Conservation (phyloP, 2,888 invertebrate genomes). For the Leistus spinibarbis region DNA sequence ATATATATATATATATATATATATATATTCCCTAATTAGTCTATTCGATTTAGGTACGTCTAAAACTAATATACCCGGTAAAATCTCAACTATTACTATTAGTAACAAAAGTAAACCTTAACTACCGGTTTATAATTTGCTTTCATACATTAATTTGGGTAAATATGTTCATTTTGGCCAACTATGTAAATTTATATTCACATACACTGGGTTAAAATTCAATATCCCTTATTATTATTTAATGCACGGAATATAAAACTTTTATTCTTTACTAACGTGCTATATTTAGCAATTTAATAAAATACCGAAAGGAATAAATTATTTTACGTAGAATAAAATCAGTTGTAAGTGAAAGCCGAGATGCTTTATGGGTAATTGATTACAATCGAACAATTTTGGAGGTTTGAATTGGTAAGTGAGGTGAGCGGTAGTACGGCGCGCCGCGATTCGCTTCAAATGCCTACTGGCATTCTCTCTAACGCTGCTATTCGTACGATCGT, state of each 20-base stretch:
- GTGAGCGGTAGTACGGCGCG: background rate
- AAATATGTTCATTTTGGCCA: no score
- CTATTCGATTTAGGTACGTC: no score
- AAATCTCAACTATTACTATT: no score
- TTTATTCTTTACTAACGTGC: background rate
- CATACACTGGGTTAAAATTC: no score
- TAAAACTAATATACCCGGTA: no score
- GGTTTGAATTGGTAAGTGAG: background rate
- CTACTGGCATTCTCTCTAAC: constrained; percentile 3
- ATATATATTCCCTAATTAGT: no score
- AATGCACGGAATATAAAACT: background rate
- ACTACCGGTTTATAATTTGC: no score
- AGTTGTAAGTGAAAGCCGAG: constrained; percentile 30
- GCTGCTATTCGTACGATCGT: constrained; percentile 34
- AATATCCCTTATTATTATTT: no score
- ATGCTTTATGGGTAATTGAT: constrained; percentile 37
- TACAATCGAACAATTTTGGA: constrained; percentile 33
- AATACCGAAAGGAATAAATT: background rate
- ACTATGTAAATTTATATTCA: no score
- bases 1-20: no score
- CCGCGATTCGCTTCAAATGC: background rate
- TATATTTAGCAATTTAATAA: background rate
- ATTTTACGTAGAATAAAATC: background rate
- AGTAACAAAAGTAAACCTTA: no score
- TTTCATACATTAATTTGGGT: no score